Evolutionary conservation across 2,797 vertebrate species (phyloP), one percentile per base, ranked within the genome.

Genomic region (Platalea minor): DNA sequence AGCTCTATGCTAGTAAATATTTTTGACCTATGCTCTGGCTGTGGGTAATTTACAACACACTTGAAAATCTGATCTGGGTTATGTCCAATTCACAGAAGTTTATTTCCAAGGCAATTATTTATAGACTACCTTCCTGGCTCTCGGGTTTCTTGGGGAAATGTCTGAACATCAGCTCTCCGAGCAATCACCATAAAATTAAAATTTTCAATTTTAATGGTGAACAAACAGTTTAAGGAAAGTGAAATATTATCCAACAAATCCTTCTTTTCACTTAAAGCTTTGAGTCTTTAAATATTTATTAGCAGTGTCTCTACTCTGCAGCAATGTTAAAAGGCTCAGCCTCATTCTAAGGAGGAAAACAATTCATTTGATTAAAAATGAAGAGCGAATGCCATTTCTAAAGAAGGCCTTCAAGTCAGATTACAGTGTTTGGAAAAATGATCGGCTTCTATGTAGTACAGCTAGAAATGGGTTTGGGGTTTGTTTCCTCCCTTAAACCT

Each of bases 151-250:
- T 60, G 31, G 64, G 89, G 82, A 92, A 69, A 54, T 69, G 85
- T 85, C 87, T 94, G 86, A 94, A 68, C 61, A 81, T 79, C 77
- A 90, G 69, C 76, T 93, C 29, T 72, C 79, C n/a, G 51, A 95
- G 85, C 85, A 91, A 93, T 92, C 92, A 85, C 87, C 92, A 91
- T 95, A 96, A 95, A 89, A 95, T 89, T 75, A 81, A 96, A 88
- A 79, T 88, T 89, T 97, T 93, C 96, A 93, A 14, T 92, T 88
- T 89, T 81, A 88, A 51, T 72, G 59, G 94, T 41, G 81, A 95
- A 78, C 91, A 96, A 96, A 96, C 89, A 85, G 85, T 92, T 96
- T 94, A 84, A 73, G 65, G 76, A 68, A 94, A 95, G 72, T 65
- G 91, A 92, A 92, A 85, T 83, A 89, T 94, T 94, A 91, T 56